Evolutionary conservation across 2,888 invertebrate genomes (phyloP), one percentile per base, ranked within the genome.

Genomic region (Uropetala carovei): DNA sequence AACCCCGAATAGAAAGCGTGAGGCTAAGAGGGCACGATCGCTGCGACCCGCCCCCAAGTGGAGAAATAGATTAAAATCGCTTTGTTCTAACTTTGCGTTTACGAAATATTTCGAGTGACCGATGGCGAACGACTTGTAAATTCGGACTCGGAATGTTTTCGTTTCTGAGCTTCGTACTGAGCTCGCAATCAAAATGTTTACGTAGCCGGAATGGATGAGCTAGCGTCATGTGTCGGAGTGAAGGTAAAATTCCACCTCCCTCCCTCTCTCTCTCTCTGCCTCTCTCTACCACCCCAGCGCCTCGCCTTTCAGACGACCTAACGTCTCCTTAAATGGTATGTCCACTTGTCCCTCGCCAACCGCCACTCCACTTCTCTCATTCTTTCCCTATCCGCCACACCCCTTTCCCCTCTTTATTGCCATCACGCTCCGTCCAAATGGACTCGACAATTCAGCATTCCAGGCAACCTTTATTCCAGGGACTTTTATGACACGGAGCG

Each of bases 301-400:
- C 58, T 85, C 86, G 64, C 89, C 68, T 56, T 89, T 64, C 64
- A 60, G 58, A 58, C 86, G 86, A 60, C n/a, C 89, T 27, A 27
- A 27, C 86, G 59, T 27, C 59, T 59, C 86, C 89, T 64, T 89
- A 89, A 89, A 89, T 89, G 89, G 89, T 43, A 64, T n/a, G 89
- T 68, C 64, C 89, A 30, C 86, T 86, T 16, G 58, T 59, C 58
- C 22, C 27, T 10, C 85, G 57, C 13, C 83, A 22, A 22, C 30
- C 60, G 60, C 86, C n/a, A 18, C 64, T 30, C 64, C 5, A 22
- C n/a, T 43, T 43, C 18, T 56, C 64, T n/a, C 43, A 43, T 5
- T 43, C 43, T 43, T 43, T 43, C 64, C 30, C 64, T 11, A 22
- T 13, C 68, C 89, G 64, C 64, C 89, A 16, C 5, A 43, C 43